Evolutionary conservation across 2,888 invertebrate species (phyloP), one percentile per base, ranked within the genome.

Genomic region (Crioceris asparagi): DNA sequence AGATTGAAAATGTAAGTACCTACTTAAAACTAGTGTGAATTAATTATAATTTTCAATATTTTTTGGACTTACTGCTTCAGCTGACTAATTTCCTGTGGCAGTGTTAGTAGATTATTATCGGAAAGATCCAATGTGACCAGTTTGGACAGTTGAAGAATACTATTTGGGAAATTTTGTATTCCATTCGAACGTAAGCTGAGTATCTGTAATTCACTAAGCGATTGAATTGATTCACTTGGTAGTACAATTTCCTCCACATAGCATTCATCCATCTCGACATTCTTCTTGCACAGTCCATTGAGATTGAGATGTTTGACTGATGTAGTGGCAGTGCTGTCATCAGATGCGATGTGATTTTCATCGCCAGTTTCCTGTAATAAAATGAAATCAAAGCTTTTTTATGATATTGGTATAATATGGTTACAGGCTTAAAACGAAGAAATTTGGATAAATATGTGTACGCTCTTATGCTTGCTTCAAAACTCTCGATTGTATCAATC

Each of bases 41-140:
- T n/a, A n/a, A n/a, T n/a, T n/a, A n/a, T n/a, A n/a, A n/a, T n/a
- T n/a, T n/a, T n/a, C n/a, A n/a, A n/a, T n/a, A n/a, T n/a, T n/a
- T n/a, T n/a, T n/a, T n/a, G n/a, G n/a, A n/a, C 73, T 69, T 60
- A 77, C 76, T 69, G 68, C 56, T 64, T 55, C 42, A 75, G 60
- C 43, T 64, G 70, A 51, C 66, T 68, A 54, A 83, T 76, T 57
- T 77, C 79, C 30, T 69, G 62, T 0, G 82, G 79, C 39, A 83
- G 60, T 41, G 72, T 71, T 36, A 71, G 61, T 47, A 83, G 70
- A 47, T 70, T 69, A 57, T 83, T 83, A 54, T 79, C 74, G 32
- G 79, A 76, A 45, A 83, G 63, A 58, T 83, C 79, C 38, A 83
- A 68, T 39, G 72, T 71, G 25, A 73, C 74, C 43, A 83, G 63